Conservation (phyloP, 2,113 vertebrate species). For the Chloropsis cyanopogon region DNA sequence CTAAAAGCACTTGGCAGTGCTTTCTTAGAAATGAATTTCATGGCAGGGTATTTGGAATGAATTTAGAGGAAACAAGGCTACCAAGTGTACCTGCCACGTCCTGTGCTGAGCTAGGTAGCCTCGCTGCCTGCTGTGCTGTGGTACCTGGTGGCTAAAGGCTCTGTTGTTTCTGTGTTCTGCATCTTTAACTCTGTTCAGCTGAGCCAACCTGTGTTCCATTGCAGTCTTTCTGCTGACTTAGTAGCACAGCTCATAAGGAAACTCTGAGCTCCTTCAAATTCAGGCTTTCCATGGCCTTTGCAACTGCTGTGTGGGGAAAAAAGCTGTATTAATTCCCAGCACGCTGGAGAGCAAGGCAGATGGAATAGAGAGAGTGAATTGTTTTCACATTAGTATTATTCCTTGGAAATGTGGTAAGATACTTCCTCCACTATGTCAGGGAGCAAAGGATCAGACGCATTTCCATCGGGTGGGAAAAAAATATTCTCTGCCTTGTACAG, state of each 20-base stretch:
- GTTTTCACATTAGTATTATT: not conserved
- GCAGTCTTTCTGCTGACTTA: not conserved
- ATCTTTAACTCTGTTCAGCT: not conserved
- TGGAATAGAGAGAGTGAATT: slow-evolving; percentile 6
- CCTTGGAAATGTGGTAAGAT: not conserved
- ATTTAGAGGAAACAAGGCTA: not conserved
- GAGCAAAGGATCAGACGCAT: not conserved
- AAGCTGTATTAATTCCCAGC: slow-evolving; percentile 25
- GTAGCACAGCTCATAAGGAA: slow-evolving; percentile 7
- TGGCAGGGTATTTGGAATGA: not conserved
- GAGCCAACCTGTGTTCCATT: not conserved
- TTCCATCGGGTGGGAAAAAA: not conserved
- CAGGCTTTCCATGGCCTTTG: slow-evolving; percentile 48
- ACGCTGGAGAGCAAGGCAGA: not conserved
- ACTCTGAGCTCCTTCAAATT: slow-evolving; percentile 42
- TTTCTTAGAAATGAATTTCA: not conserved
- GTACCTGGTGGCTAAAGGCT: not conserved
- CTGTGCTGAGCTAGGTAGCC: not conserved
- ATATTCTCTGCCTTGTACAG: not conserved
- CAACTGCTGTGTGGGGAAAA: slow-evolving; percentile 4
- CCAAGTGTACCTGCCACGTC: not conserved
- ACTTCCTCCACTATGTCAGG: not conserved
- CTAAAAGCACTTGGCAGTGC: not conserved
- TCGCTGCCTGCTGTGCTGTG: not conserved
- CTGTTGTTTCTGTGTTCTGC: not conserved